Conservation (phyloP, 2,113 vertebrate species). For the Maccullochella peelii region DNA sequence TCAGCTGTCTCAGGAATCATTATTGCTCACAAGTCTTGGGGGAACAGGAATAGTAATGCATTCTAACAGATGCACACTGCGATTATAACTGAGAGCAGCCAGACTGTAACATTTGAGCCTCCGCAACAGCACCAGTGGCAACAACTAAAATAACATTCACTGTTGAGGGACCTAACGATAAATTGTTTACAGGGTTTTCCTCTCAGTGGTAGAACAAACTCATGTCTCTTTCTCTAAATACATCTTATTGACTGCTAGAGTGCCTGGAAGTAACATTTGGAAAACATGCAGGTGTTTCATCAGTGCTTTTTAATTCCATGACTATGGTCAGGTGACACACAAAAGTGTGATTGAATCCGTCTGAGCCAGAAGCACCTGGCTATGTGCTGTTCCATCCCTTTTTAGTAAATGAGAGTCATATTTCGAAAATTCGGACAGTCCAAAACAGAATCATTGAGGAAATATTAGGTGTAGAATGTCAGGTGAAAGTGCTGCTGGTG, state of each 20-base stretch:
- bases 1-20: no score
- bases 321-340: not conserved
- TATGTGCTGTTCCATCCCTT: not conserved
- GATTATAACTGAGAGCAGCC: no score
- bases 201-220: not conserved
- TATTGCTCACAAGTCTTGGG: no score
- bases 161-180: not conserved
- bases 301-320: not conserved
- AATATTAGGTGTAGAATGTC: not conserved
- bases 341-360: not conserved
- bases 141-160: not conserved
- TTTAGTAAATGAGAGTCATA: constrained; percentile 12
- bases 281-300: not conserved
- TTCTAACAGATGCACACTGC: no score
- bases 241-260: not conserved
- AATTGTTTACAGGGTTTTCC: not conserved
- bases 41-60: no score
- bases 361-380: not conserved
- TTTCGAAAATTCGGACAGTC: constrained; percentile 12
- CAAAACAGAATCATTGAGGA: not conserved
- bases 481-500: not conserved
- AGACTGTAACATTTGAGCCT: no score
- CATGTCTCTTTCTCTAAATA: not conserved
- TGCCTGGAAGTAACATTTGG: not conserved
- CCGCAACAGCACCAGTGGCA: no score